Evolutionary conservation across 2,113 vertebrate genomes (phyloP).

Genomic region (Tragelaphus buxtoni): DNA sequence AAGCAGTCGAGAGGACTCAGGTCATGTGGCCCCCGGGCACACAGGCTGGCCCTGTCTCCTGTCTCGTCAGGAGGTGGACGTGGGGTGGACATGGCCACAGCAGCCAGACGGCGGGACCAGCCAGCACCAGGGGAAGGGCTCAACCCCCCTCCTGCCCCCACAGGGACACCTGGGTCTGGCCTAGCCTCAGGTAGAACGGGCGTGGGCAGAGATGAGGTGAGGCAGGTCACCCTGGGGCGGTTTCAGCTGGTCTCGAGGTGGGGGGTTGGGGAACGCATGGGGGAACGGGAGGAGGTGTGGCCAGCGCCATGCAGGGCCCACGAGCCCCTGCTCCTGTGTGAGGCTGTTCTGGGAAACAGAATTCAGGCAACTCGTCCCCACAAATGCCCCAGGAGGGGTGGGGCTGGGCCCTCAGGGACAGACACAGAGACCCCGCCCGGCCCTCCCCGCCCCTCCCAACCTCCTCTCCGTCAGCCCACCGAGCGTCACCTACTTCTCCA

Average conservation of each 20-base stretch:
- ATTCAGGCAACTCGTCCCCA: neutral
- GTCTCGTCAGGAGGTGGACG: neutral
- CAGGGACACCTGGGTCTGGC: neutral
- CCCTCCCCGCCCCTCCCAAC: neutral
- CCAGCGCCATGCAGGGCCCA: accelerated
- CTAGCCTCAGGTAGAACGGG: neutral
- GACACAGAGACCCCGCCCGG: neutral
- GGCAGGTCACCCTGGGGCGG: neutral
- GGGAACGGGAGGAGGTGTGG: accelerated
- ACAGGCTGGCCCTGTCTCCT: neutral
- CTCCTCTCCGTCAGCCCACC: accelerated
- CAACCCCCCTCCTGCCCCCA: accelerated
- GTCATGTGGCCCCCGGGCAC: accelerated
- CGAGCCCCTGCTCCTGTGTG: accelerated
- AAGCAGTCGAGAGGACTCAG: neutral
- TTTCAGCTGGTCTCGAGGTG: neutral
- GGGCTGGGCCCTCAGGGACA: neutral
- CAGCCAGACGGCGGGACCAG: neutral
- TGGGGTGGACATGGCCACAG: too few species aligned
- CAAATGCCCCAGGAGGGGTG: neutral
- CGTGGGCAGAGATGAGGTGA: neutral
- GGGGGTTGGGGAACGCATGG: neutral
- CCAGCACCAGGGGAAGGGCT: neutral
- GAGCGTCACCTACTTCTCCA: neutral
- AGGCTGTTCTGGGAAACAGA: neutral